phyloP scores from a whole-genome alignment of 2,113 vertebrate species.

The Stegostoma tigrinum region DNA sequence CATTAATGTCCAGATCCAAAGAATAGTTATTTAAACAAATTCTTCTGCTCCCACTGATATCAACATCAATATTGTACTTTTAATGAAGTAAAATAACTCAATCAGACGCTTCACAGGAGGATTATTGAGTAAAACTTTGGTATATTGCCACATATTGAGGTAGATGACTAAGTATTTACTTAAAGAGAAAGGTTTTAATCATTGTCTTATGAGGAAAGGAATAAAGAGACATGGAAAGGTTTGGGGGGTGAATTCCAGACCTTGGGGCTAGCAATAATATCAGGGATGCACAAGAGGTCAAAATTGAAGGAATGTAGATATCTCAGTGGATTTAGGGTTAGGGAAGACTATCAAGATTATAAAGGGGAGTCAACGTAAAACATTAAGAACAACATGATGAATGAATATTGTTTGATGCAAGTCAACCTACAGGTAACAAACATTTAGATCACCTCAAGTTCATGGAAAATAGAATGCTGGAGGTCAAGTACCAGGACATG shows the following conservation, averaged over 20 bases:
- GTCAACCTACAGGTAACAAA: not conserved
- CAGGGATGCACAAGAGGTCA: no score
- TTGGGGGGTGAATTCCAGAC: no score
- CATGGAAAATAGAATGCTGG: not conserved
- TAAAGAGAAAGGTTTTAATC: not conserved
- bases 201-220: not conserved
- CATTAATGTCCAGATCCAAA: not conserved
- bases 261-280: no score
- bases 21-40: not conserved
- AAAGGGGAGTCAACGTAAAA: no score
- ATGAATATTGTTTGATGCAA: not conserved
- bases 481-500: no score
- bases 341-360: no score
- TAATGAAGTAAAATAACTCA: not conserved
- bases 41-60: not conserved
- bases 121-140: not conserved
- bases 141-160: not conserved
- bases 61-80: not conserved
- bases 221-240: not conserved
- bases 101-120: not conserved
- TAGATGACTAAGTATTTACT: not conserved
- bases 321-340: no score
- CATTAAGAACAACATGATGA: no score
- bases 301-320: no score
- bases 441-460: not conserved